phyloP scores from a whole-genome alignment of 2,797 vertebrate species.

The Aulostomus chinensis region DNA sequence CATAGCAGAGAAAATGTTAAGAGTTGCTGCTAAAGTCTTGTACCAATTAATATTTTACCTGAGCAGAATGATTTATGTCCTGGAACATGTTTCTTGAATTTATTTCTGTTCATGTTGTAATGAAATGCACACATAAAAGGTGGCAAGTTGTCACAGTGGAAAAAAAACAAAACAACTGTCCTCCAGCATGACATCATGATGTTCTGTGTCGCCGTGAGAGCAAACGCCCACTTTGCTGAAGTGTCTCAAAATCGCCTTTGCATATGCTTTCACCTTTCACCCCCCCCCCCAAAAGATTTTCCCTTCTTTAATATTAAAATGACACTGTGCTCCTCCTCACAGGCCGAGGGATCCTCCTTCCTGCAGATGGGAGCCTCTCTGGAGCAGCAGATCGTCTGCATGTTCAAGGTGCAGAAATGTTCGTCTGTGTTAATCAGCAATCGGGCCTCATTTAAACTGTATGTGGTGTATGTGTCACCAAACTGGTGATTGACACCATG shows the following conservation, averaged over 20 bases:
- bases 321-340: conserved; percentile 16
- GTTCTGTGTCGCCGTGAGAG: background rate
- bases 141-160: background rate
- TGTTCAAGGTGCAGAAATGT: conserved; percentile 86
- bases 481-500: no score
- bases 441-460: background rate
- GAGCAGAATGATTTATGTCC: no score
- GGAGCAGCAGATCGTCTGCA: conserved; percentile 94
- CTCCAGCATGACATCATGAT: background rate
- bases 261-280: background rate
- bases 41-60: no score
- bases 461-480: background rate
- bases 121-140: background rate
- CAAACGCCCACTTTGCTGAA: conserved; percentile 1
- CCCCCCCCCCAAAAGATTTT: no score
- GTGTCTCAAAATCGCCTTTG: background rate
- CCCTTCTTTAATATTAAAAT: no score
- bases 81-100: no score
- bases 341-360: conserved; percentile 93
- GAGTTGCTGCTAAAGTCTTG: no score
- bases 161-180: background rate
- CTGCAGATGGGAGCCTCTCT: conserved; percentile 96
- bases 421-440: background rate
- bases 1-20: no score
- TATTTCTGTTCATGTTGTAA: no score